Percentiles rank a stretch among this genome's conserved stretches.
Conservation (phyloP, 2,797 vertebrate genomes). For the Girardinus metallicus region DNA sequence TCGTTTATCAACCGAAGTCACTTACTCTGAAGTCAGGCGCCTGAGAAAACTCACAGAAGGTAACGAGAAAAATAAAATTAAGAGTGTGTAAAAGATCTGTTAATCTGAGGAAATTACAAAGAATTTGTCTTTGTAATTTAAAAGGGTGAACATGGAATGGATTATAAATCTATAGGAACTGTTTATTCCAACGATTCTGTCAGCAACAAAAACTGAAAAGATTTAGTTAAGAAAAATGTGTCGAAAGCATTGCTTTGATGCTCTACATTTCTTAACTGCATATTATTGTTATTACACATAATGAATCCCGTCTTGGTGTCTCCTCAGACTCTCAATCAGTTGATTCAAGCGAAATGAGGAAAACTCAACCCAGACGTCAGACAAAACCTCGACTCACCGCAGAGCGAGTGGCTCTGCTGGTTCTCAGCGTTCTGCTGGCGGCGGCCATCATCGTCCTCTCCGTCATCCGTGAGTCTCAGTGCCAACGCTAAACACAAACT, state of each 20-base stretch:
- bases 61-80: conserved; percentile 7
- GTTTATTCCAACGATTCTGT: no score
- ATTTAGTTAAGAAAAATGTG: no score
- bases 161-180: no score
- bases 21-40: conserved; percentile 35
- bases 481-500: no score
- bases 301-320: background rate
- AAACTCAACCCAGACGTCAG: background rate
- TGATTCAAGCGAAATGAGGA: background rate
- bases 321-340: background rate
- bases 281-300: no score
- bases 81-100: background rate
- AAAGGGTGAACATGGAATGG: no score
- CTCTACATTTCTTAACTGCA: background rate
- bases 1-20: background rate
- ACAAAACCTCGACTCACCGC: background rate
- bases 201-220: no score
- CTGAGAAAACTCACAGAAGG: background rate
- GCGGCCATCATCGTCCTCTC: background rate
- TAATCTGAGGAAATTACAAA: no score
- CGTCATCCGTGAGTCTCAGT: background rate
- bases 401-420: background rate
- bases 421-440: background rate
- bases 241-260: no score
- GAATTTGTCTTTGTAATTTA: no score